Evolutionary conservation across 2,888 invertebrate genomes (phyloP), one percentile per base, ranked within the genome.

Genomic region (Coenonympha arcania): DNA sequence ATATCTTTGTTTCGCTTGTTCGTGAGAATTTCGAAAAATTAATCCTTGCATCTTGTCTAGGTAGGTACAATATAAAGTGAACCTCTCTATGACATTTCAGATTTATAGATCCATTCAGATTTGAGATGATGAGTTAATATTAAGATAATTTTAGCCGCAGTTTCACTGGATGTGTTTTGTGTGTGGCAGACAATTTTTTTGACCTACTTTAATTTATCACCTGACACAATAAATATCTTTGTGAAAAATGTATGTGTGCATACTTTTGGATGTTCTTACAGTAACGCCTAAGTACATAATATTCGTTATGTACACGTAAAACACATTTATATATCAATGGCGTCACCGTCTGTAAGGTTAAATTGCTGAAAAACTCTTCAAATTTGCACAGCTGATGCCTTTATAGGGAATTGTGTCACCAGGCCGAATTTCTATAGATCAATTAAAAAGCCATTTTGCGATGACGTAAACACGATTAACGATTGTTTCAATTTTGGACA

Each of bases 391-490:
- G 55, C 51, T 51, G 15, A 13, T 16, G 30, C 19, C 37, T 39
- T 22, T 33, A 47, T 41, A 9, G 42, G 43, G 33, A 55, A 61
- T 51, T 55, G 54, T 61, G 58, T 61, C 59, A 59, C 48, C 41
- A 31, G 50, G 57, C 40, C 47, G 43, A 36, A 54, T 52, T 57
- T 54, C 52, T 54, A 57, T 56, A 46, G 50, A 54, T 52, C 52
- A 51, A 58, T 60, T 57, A 53, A 50, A 46, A 39, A 20, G 33
- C 47, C 39, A 51, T 57, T 52, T 49, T 51, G 50, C 22, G 45
- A 51, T 52, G 54, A 59, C 58, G 54, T 57, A 51, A 54, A 54
- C 47, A 30, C 43, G 34, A 37, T 48, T 39, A 48, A 50, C 47
- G 42, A 34, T 49, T 42, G 22, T 43, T 16, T 33, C 9, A 16